Conservation (phyloP, 2,888 invertebrate genomes). For the Thecophora atra region DNA sequence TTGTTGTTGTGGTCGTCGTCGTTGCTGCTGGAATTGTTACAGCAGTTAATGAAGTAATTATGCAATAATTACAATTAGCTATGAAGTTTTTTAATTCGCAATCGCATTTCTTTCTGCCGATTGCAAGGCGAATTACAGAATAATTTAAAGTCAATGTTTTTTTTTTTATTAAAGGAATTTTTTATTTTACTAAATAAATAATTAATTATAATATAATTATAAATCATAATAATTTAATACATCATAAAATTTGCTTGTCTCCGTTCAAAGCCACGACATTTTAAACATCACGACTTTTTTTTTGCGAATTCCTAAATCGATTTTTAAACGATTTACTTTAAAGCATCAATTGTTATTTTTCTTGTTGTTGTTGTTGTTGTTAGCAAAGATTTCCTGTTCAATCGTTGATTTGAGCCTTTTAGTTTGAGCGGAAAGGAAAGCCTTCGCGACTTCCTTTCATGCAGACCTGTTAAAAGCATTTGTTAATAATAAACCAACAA, state of each 20-base stretch:
- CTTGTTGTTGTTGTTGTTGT: neutral
- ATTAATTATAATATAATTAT: neutral
- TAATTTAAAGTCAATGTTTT: neutral
- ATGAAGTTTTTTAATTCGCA: neutral
- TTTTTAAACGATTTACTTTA: no score
- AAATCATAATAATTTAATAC: no score
- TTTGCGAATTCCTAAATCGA: no score
- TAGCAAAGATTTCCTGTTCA: neutral
- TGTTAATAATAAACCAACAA: slow-evolving; percentile 6
- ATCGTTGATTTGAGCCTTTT: neutral
- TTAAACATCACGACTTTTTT: no score
- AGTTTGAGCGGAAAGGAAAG: neutral
- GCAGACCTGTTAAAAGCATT: neutral
- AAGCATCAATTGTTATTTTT: neutral
- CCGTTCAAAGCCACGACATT: no score
- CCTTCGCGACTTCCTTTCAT: slow-evolving; percentile 9
- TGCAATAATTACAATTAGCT: slow-evolving; percentile 2
- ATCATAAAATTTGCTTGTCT: no score
- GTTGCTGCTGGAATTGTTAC: neutral
- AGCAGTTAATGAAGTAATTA: slow-evolving; percentile 16
- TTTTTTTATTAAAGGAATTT: slow-evolving; percentile 2
- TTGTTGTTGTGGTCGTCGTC: slow-evolving; percentile 13
- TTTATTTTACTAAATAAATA: neutral
- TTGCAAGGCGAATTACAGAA: neutral
- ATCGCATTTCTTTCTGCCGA: no score